Conservation (phyloP, 23 tunicate genomes). For the Corella eumyota region DNA sequence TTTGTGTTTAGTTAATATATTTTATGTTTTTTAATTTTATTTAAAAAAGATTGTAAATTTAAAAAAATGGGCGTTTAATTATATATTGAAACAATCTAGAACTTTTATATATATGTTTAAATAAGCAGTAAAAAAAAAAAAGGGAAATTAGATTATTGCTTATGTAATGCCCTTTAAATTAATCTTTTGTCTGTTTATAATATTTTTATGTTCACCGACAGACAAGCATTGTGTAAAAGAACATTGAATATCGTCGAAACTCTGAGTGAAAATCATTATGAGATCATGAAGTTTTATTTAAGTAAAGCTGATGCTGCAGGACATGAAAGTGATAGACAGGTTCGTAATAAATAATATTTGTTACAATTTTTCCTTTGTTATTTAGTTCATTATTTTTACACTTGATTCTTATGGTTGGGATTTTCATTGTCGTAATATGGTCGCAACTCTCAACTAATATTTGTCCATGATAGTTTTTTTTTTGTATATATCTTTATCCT, state of each 20-base stretch:
- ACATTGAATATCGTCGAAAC: constrained; percentile 86
- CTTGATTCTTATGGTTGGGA: not conserved
- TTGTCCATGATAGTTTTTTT: no score
- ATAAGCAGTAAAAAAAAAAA: not conserved
- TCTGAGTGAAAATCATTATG: constrained; percentile 72
- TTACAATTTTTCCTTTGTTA: no score
- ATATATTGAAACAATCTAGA: not conserved
- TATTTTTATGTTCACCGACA: not conserved
- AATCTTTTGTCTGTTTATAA: not conserved
- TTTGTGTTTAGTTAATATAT: no score
- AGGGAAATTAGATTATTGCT: no score
- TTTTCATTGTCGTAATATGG: not conserved
- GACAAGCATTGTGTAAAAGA: constrained; percentile 96
- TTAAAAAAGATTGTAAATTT: no score
- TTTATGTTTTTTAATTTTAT: no score
- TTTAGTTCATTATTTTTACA: no score
- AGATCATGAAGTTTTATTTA: constrained; percentile 79
- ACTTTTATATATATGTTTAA: not conserved
- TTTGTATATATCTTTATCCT: no score
- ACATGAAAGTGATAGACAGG: constrained; percentile 92
- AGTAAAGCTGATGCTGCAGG: constrained; percentile 99
- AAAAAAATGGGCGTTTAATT: no score
- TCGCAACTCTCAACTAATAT: no score
- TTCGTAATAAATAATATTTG: no score
- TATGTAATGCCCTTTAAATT: no score